These are phyloP conservation scores for Hedychridium roseum DNA, from an alignment of 2,888 invertebrate species.

Conservation along the genomic window DNA sequence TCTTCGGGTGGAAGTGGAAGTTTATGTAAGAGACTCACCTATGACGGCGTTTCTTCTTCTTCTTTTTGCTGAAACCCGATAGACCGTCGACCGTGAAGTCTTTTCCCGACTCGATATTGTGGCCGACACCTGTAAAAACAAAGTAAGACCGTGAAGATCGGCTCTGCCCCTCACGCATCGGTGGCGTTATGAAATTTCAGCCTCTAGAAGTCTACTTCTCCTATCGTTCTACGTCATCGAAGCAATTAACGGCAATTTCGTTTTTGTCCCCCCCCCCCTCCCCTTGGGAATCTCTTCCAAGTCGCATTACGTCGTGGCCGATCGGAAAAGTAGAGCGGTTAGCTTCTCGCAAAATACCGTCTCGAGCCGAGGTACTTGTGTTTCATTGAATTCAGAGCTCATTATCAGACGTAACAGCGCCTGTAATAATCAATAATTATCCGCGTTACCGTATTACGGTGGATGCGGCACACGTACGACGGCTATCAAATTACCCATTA, in stretches of 20 bases:
- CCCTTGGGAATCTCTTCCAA: too few species aligned
- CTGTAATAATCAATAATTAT: constrained; percentile 55
- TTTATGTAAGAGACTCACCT: constrained; percentile 71
- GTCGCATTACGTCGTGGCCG: too few species aligned
- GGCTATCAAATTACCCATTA: constrained; percentile 58
- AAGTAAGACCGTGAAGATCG: too few species aligned
- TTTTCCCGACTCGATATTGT: constrained; percentile 76
- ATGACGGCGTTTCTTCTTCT: constrained; percentile 94
- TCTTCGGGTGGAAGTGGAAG: too few species aligned
- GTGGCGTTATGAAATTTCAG: too few species aligned
- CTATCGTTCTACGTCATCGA: too few species aligned
- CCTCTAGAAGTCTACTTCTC: too few species aligned
- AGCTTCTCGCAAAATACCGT: too few species aligned
- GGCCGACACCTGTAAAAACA: constrained; percentile 72
- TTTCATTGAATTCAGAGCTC: constrained; percentile 33
- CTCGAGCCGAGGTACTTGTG: constrained; percentile 10
- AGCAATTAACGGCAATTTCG: too few species aligned
- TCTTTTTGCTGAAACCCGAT: constrained; percentile 85
- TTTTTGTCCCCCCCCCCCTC: too few species aligned
- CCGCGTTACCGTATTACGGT: constrained; percentile 29
- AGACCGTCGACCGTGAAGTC: constrained; percentile 86
- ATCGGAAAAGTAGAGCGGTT: too few species aligned
- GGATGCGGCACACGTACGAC: constrained; percentile 29
- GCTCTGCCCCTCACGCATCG: too few species aligned
- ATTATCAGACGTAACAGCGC: constrained; percentile 44